Base-by-base conservation (phyloP, 2,113 vertebrate species). In the Gadus chalcogrammus region DNA sequence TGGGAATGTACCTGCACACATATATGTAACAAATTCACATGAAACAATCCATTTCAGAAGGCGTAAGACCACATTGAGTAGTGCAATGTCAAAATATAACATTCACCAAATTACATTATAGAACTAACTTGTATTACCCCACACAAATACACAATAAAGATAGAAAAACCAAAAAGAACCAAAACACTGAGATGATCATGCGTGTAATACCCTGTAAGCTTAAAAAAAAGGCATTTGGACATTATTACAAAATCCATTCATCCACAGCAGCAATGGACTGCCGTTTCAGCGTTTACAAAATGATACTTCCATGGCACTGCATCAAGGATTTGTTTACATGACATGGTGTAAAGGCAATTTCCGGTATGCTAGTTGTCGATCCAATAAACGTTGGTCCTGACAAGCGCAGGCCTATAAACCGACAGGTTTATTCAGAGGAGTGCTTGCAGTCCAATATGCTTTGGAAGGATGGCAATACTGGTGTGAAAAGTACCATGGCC, bases 351-450 rank as follows among this genome's bases (percentile, higher is more conserved):
- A 87, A 86, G 83, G 87, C 82, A 86, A 68, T 65, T 82, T n/a
- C 63, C 73, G 78, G 81, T 76, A 85, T 82, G 84, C 84, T 82
- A 79, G 66, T 64, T 83, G 67, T 76, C 60, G 61, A 71, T 78
- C 61, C 67, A 69, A 63, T 4, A 72, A 65, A 78, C 63, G 62
- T 67, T 59, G 55, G 35, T n/a, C 58, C 42, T 48, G 42, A 48
- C 42, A 9, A 48, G 42, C 42, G 11, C 42, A 48, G 12, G 42
- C 42, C 12, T 13, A 48, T 48, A 48, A 48, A 48, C 42, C 42
- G 11, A 48, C 8, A 9, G 42, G 42, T 48, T 48, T 48, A 48
- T 48, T 48, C 42, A 48, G 42, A 48, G 42, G 42, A 48, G 42
- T 48, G 42, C 42, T 48, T 13, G 42, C 42, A 48, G 9, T 48